Base-by-base conservation (phyloP, 2,888 invertebrate genomes). In the Cyclophora punctaria region DNA sequence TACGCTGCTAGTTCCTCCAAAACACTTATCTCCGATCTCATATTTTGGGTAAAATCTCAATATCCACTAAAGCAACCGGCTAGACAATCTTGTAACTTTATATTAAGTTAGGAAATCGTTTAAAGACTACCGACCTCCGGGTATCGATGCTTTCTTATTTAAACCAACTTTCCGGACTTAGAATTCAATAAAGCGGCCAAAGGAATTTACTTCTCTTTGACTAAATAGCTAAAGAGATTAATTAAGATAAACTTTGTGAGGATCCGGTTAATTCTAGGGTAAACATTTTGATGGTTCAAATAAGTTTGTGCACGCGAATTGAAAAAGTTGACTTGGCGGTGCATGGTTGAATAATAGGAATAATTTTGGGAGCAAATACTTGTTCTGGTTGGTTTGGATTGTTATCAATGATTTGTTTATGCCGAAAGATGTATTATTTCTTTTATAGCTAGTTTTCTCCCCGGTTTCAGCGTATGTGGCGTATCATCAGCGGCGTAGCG, bases 201-300 rank as follows among this genome's bases (percentile, higher is more conserved):
- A 77, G 82, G 82, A 81, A 81, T 83, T 83, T 73, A 75, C 75
- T 80, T 78, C 78, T 77, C 82, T 85, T 83, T 83, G 83, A 81
- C 80, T 84, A 83, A 85, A 85, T 82, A 80, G 77, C 79, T 83
- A 73, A 80, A 79, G 78, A 78, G 80, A 85, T 85, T 86, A 84
- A 86, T 84, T 83, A 83, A 75, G 74, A 74, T 66, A 74, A 85
- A 81, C 77, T 83, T 82, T 70, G 55, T 47, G 50, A 60, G 67
- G 72, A 71, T 73, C 73, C 69, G 72, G 75, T 78, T 77, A 73
- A 77, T 73, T 66, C 51, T 67, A 70, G 69, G 67, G 70, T 75
- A 78, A 79, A 80, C 72, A 71, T 66, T 76, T 75, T 69, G 67
- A 71, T 50, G 57, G 67, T 67, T 53, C 51, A 61, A 68, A 67